Conservation (phyloP, 2,113 vertebrate genomes). For the Callipepla squamata region DNA sequence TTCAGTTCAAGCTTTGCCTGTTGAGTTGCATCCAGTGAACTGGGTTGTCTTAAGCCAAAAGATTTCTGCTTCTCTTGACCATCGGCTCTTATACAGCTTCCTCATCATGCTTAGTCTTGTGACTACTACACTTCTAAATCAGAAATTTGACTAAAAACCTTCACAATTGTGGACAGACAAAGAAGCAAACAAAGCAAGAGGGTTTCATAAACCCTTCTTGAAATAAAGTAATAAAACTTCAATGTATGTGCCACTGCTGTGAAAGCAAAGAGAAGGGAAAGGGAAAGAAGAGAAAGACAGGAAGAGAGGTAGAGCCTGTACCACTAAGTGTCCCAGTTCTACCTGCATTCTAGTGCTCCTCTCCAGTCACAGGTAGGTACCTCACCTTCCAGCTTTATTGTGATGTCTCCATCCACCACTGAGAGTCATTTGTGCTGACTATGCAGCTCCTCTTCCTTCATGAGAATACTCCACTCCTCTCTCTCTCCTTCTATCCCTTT, state of each 20-base stretch:
- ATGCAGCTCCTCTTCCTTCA: accelerated
- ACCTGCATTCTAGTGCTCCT: background rate
- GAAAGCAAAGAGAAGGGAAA: background rate
- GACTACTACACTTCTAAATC: background rate
- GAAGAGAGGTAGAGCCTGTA: background rate
- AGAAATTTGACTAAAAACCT: background rate
- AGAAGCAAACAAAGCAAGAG: background rate
- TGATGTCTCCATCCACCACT: background rate
- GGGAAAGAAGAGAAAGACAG: background rate
- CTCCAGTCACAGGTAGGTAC: background rate
- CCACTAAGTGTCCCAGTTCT: background rate
- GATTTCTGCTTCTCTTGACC: background rate
- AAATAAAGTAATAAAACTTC: background rate
- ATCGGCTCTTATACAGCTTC: background rate
- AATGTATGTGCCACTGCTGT: accelerated
- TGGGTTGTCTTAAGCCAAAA: background rate
- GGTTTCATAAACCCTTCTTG: background rate
- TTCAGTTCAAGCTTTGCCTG: background rate
- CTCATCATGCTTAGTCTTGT: background rate
- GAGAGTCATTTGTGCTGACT: background rate
- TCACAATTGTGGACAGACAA: background rate
- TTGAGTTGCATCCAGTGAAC: background rate
- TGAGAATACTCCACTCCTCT: background rate
- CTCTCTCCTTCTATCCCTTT: background rate
- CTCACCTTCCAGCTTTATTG: background rate